These are phyloP conservation scores for Tragelaphus buxtoni DNA, from an alignment of 2,113 vertebrate species.

Conservation along the genomic window DNA sequence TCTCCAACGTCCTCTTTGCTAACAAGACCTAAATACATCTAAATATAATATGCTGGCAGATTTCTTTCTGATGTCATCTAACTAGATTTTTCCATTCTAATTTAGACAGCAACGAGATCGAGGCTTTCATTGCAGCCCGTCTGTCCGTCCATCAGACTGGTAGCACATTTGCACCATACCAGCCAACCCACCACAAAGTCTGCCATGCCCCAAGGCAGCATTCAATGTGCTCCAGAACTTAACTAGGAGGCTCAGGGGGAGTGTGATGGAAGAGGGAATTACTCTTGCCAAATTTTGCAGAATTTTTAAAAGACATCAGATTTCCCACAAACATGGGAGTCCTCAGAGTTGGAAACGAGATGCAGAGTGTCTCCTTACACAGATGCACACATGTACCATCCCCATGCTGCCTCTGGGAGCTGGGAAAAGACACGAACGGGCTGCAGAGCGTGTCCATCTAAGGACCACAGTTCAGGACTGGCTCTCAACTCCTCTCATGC, in stretches of 20 bases:
- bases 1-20: slow-evolving; percentile 67
- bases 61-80: slow-evolving; percentile 75
- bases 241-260: not conserved
- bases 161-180: slow-evolving; percentile 10
- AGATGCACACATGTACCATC: fast-evolving
- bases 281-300: not conserved
- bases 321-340: not conserved
- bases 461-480: not conserved
- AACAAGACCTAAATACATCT: slow-evolving; percentile 64
- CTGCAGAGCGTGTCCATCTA: not conserved
- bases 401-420: fast-evolving
- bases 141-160: slow-evolving; percentile 46
- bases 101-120: slow-evolving; percentile 67
- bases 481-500: not conserved
- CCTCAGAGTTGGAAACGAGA: not conserved
- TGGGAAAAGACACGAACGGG: fast-evolving
- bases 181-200: slow-evolving; percentile 36
- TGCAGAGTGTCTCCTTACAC: fast-evolving
- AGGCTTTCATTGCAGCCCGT: slow-evolving; percentile 28
- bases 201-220: slow-evolving; percentile 49
- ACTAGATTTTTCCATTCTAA: slow-evolving; percentile 73
- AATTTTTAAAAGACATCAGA: not conserved
- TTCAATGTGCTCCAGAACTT: slow-evolving; percentile 23
- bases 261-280: not conserved
- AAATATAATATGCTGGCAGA: slow-evolving; percentile 65